Base-by-base conservation (phyloP, 2,797 vertebrate genomes). In the Sphenopsis melanotis region DNA sequence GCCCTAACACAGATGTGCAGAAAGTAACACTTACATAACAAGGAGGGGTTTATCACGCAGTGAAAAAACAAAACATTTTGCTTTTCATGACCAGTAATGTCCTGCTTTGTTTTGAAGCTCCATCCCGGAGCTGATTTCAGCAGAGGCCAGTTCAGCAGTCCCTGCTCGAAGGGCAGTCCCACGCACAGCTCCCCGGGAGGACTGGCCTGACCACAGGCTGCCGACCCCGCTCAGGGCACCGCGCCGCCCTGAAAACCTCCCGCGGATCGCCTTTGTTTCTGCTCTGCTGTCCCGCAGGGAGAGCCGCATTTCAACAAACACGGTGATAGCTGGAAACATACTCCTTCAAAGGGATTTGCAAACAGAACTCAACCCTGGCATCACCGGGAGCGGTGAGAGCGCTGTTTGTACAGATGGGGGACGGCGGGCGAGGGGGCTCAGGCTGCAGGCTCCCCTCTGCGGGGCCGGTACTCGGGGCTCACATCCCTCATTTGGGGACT, bases 321-420 rank as follows among this genome's bases (percentile, higher is more conserved):
- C 1, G 2, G 17, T 0, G 37, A 72, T n/a, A 70, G 96, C 11
- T 74, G 90, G 55, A 69, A 94, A 92, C 59, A 26, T 83, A 29
- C 47, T 50, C n/a, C 89, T 94, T 96, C 94, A 94, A 97, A 96
- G 87, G 42, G 76, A 63, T 95, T 41, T 32, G 12, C 88, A 96
- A 96, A 92, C 95, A 83, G 15, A 90, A 79, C 65, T 85, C 87
- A 23, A 64, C 44, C 71, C 70, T 23, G 49, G 79, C 92, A 82
- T n/a, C 92, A 41, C 91, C 81, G 17, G 91, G 95, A 57, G 83
- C 49, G 10, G 49, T 1, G 26, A 29, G 19, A 53, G 89, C 6
- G 2, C 49, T 97, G 95, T 97, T 97, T 97, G 91, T 36, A 92
- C 96, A 97, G 96, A 83, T 97, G 96, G 74, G 57, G 69, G 63